Evolutionary conservation across 2,113 vertebrate species (phyloP).

Genomic region (Suncus etruscus): DNA sequence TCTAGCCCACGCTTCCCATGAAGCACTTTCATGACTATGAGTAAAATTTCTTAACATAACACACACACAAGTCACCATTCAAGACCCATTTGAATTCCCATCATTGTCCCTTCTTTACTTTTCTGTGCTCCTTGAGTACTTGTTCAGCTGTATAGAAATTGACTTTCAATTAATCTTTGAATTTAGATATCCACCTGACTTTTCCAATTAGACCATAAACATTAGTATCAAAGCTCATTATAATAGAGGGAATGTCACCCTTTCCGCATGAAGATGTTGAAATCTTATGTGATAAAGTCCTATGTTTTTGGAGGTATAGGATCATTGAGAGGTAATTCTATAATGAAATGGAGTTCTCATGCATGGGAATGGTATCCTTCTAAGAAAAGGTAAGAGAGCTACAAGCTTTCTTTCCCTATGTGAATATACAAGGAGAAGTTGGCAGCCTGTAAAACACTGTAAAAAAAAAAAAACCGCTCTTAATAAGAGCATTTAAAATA

Average conservation of each 20-base stretch:
- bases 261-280: not conserved
- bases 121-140: not conserved
- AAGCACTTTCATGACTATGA: not conserved
- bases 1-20: not conserved
- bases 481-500: no score
- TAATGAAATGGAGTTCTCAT: not conserved
- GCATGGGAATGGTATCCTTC: not conserved
- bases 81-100: not conserved
- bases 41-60: constrained; percentile 20
- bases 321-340: not conserved
- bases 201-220: not conserved
- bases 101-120: not conserved
- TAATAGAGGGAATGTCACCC: not conserved
- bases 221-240: not conserved
- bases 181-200: not conserved
- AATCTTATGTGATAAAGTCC: not conserved
- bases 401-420: not conserved
- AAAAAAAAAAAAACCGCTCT: not conserved
- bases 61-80: not conserved
- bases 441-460: not conserved
- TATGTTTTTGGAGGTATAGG: not conserved
- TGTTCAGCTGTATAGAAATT: constrained; percentile 4
- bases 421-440: not conserved
- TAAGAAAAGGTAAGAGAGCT: constrained; percentile 11
- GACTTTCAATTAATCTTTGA: constrained; percentile 42